phyloP scores from a whole-genome alignment of 30 jellyfish, hydroid and myxozoan species.

The Rhopilema esculentum region DNA sequence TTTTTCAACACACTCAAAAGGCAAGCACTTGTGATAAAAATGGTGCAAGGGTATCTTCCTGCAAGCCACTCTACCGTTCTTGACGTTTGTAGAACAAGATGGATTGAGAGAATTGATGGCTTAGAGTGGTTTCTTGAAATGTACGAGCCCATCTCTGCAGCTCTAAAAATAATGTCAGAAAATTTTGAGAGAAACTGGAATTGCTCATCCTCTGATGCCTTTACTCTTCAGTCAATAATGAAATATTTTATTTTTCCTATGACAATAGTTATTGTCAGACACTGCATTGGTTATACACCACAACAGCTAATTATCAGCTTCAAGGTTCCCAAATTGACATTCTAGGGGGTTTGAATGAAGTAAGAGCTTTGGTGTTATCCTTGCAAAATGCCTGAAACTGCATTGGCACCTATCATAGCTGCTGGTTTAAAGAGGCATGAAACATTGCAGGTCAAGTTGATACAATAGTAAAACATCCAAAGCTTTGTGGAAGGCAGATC shows the following conservation, averaged over 20 bases:
- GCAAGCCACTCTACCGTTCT: constrained; percentile 3
- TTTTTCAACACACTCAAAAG: constrained; percentile 10
- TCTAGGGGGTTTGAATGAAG: constrained; percentile 4
- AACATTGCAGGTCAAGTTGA: not conserved
- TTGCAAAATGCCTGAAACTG: constrained; percentile 16
- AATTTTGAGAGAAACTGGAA: not conserved
- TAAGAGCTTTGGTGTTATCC: not conserved
- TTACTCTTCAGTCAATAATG: constrained; percentile 3
- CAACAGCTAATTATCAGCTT: constrained; percentile 17
- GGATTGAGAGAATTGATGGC: constrained; percentile 7
- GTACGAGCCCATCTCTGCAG: constrained; percentile 14
- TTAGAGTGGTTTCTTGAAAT: constrained; percentile 19
- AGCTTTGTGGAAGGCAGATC: constrained; percentile 1
- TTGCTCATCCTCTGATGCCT: constrained; percentile 10
- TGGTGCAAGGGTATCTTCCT: not conserved
- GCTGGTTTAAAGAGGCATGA: constrained; percentile 18
- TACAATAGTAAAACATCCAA: constrained; percentile 2
- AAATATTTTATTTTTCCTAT: constrained; percentile 7
- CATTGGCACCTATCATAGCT: constrained; percentile 5
- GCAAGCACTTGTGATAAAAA: not conserved
- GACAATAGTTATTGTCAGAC: constrained; percentile 7
- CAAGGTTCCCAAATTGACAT: constrained; percentile 11
- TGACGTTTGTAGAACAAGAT: constrained; percentile 21
- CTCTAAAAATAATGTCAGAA: not conserved
- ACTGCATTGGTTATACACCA: constrained; percentile 24